Evolutionary conservation across 2,888 invertebrate species (phyloP), one percentile per base, ranked within the genome.

Genomic region (Rhaphigaster nebulosa): DNA sequence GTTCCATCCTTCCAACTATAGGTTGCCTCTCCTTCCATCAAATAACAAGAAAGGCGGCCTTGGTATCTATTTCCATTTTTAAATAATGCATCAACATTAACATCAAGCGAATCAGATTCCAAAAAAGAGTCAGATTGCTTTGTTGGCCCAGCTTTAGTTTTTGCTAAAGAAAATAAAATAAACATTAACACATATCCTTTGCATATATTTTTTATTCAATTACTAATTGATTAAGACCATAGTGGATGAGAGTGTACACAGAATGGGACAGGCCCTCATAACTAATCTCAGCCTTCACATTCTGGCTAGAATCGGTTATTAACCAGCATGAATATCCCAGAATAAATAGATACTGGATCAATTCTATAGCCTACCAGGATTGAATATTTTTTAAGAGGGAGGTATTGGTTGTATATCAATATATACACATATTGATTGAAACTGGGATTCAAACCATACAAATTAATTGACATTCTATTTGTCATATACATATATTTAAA

Each of bases 1-100:
- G 91, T 91, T 23, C 91, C 91, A 88, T 91, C 91, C 41, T 50
- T 91, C 91, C 91, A 91, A 34, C 52, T 91, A 60, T 90, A 91
- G 41, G 87, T 91, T 38, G 90, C 91, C 20, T 70, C 52, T 54
- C 91, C 91, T 88, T 91, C 91, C 91, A 91, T 91, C 52, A 90
- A 70, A 89, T 90, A 90, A 87, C 91, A 41, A 20, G 91, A 91
- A 38, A 91, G n/a, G n/a, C 91, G 88, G 15, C 91, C 91, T 84
- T 84, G 76, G 18, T 90, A 90, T 38, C 38, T 84, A 54, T 90
- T 90, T 29, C 90, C 90, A 84, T 90, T 90, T 90, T 84, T 90
- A 52, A 90, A 90, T 54, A 60, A 38, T 41, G 34, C 56, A 34
- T 60, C 29, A 29, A 84, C 90, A 54, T 84, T 80, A 70, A 70